Evolutionary conservation across 2,113 vertebrate species (phyloP).

Genomic region (Poeciliopsis prolifica): DNA sequence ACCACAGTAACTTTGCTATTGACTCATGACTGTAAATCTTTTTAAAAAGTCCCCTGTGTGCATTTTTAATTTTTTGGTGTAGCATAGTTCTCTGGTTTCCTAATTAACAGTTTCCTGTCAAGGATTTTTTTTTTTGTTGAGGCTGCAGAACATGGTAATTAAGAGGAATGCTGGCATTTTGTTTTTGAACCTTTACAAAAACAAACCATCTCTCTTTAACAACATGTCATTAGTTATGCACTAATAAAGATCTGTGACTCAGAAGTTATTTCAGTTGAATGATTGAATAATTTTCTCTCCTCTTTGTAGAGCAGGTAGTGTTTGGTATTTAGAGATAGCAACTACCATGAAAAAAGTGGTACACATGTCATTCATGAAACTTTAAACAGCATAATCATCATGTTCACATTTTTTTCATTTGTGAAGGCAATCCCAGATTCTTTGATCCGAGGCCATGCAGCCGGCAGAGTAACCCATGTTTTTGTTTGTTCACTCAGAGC

Average conservation of each 20-base stretch:
- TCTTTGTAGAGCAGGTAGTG: constrained; percentile 13
- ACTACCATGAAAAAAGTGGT: constrained; percentile 9
- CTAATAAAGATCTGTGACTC: constrained; percentile 53
- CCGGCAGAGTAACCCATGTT: constrained; percentile 41
- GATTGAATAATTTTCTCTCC: constrained; percentile 16
- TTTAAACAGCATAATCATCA: not conserved
- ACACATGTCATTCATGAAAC: constrained; percentile 8
- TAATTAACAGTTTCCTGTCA: constrained; percentile 55
- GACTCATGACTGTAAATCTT: constrained; percentile 44
- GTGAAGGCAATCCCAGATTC: constrained; percentile 17
- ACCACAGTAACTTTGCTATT: constrained; percentile 47
- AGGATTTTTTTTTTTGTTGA: constrained; percentile 50
- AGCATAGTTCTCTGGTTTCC: constrained; percentile 48
- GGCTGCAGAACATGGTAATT: constrained; percentile 58
- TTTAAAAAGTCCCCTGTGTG: constrained; percentile 39
- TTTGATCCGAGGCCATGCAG: constrained; percentile 6
- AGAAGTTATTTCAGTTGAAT: constrained; percentile 32
- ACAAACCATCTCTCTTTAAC: constrained; percentile 34
- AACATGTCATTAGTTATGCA: constrained; percentile 42
- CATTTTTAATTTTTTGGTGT: constrained; percentile 46
- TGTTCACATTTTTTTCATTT: not conserved
- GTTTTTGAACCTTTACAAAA: constrained; percentile 54
- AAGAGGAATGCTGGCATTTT: constrained; percentile 63
- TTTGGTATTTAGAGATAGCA: constrained; percentile 28
- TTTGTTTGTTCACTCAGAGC: constrained; percentile 82